Evolutionary conservation across 2,113 vertebrate genomes (phyloP), one percentile per base, ranked within the genome.

Genomic region (Callithrix jacchus): DNA sequence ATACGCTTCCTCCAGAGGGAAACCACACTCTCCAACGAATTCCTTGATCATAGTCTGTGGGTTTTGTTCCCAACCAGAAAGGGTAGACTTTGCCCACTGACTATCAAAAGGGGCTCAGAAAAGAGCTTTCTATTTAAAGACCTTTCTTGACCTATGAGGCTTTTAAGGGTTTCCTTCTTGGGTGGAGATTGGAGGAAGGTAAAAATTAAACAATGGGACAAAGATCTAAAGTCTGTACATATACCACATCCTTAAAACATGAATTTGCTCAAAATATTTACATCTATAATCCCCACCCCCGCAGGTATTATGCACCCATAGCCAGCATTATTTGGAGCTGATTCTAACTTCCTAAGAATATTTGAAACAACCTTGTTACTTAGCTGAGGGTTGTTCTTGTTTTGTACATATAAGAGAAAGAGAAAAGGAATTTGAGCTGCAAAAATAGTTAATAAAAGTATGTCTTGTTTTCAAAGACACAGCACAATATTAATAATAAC

Each of bases 111-210:
- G 25, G 52, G 9, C 32, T 88, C 82, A 61, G 13, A 68, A 47
- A 91, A 40, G 40, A 85, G 37, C 13, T 82, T 95, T 81, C 42
- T 23, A 17, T 40, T 13, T 82, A 14, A 97, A 92, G 70, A 86
- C 4, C 1, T 9, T 73, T 82, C 58, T 61, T 45, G 8, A 37
- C 8, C 4, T 8, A 35, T 32, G 20, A 84, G 35, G 10, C 76
- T 30, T 47, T 71, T 92, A 18, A 71, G 3, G 18, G 18, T 66
- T 70, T 94, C 32, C 35, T n/a, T 93, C 76, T 45, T 93, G 8
- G 25, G 1, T 0, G 2, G 32, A 14, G 37, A 2, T 10, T 61
- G 16, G 12, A 23, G 8, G 42, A 27, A 16, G 37, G 7, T 16
- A 9, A 12, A 7, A 58, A 52, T 68, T 80, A 61, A 68, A 97